Evolutionary conservation across 2,113 vertebrate species (phyloP).

Genomic region (Gnathonemus echidnorhynchus): DNA sequence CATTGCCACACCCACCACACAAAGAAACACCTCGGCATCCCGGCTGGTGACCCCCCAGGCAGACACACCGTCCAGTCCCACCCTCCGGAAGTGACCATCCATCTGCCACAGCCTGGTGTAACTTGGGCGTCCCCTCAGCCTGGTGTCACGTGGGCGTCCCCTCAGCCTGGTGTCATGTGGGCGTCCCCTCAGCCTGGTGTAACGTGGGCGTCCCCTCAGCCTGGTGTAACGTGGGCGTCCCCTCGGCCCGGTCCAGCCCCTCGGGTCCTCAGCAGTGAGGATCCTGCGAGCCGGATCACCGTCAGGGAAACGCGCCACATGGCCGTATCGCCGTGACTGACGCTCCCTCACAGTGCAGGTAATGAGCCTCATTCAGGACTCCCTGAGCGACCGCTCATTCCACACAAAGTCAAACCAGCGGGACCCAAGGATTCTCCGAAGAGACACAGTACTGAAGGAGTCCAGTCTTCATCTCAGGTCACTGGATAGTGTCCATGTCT

Average conservation of each 20-base stretch:
- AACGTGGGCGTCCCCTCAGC: neutral
- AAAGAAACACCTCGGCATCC: neutral
- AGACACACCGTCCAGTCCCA: neutral
- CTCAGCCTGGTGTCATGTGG: neutral
- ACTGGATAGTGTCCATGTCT: too few species aligned
- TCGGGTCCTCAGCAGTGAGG: neutral
- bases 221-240: neutral
- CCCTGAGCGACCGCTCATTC: too few species aligned
- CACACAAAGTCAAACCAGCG: too few species aligned
- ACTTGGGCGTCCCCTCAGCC: neutral
- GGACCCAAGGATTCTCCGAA: neutral
- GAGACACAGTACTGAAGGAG: neutral
- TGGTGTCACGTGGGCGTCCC: neutral
- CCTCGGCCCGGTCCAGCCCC: neutral
- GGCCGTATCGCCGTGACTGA: too few species aligned
- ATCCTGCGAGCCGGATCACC: too few species aligned
- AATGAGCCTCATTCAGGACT: too few species aligned
- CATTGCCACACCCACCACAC: too few species aligned
- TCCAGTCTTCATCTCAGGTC: neutral
- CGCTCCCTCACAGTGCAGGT: too few species aligned
- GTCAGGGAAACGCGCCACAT: too few species aligned
- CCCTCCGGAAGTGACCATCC: neutral
- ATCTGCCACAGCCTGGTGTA: neutral
- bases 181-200: too few species aligned
- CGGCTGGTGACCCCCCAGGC: neutral